A percentile compares a stretch with the other conserved stretches of the same genome.
Conservation (phyloP, 2,113 vertebrate species). For the cat (Felis catus) region F.catus_Fca126_mat1.0 CM031416.1:96576501-96577000, state of each 20-base stretch:
- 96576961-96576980: conserved; percentile 17
- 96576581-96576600: not conserved
- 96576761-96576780: conserved; percentile 41
- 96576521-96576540: too few relatives aligned
- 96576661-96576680: not conserved
- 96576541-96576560: too few relatives aligned
- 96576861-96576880: not conserved
- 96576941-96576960: not conserved
- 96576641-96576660: not conserved
- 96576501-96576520: too few relatives aligned
- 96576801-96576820: not conserved
- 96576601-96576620: not conserved
- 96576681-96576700: not conserved
- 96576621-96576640: not conserved
- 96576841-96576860: not conserved
- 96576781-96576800: not conserved
- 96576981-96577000: conserved; percentile 44
- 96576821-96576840: conserved; percentile 12
- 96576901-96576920: not conserved
- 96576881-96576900: not conserved
- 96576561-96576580: too few relatives aligned
- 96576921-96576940: not conserved
- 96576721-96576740: conserved; percentile 8
- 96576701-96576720: conserved; percentile 41
- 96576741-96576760: not conserved